A percentile compares a stretch with the other conserved stretches of the same genome.
Evolutionary conservation across 2,797 vertebrate species (phyloP).

Genomic region (Danio albolineatus): DNA sequence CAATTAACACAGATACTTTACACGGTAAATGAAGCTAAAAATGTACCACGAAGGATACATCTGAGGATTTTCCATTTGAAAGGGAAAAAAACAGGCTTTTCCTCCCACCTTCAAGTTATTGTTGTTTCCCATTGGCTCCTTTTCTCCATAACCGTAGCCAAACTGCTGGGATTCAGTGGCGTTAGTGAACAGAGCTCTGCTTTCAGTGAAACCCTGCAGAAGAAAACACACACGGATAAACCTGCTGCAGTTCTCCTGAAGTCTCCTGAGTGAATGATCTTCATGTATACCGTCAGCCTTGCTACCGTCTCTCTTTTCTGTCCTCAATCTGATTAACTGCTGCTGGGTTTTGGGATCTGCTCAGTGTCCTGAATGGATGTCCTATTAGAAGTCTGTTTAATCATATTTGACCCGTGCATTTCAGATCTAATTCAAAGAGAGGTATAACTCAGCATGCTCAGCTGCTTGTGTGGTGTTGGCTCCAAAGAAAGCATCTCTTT

Average conservation of each 20-base stretch:
- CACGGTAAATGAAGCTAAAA: neutral
- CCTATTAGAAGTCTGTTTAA: constrained; percentile 6
- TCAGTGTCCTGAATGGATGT: constrained; percentile 24
- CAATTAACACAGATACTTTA: too few species aligned
- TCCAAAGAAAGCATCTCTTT: neutral
- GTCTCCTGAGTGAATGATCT: neutral
- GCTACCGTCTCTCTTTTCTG: neutral
- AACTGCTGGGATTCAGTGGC: constrained; percentile 30
- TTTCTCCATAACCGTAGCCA: constrained; percentile 60
- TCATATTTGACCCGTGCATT: constrained; percentile 11
- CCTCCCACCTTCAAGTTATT: constrained; percentile 72
- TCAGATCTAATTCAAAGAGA: neutral
- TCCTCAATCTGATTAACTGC: constrained; percentile 19
- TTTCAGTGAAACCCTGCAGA: constrained; percentile 52
- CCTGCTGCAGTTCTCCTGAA: neutral
- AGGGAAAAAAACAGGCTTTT: neutral
- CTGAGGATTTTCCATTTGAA: neutral
- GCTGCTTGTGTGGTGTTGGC: neutral
- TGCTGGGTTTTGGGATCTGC: neutral
- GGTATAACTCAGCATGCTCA: neutral
- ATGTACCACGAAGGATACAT: neutral
- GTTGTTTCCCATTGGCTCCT: constrained; percentile 66
- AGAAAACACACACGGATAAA: neutral
- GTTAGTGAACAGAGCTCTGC: constrained; percentile 20
- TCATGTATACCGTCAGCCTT: neutral